Conservation (phyloP, 2,113 vertebrate species). For the Carlito syrichta region DNA sequence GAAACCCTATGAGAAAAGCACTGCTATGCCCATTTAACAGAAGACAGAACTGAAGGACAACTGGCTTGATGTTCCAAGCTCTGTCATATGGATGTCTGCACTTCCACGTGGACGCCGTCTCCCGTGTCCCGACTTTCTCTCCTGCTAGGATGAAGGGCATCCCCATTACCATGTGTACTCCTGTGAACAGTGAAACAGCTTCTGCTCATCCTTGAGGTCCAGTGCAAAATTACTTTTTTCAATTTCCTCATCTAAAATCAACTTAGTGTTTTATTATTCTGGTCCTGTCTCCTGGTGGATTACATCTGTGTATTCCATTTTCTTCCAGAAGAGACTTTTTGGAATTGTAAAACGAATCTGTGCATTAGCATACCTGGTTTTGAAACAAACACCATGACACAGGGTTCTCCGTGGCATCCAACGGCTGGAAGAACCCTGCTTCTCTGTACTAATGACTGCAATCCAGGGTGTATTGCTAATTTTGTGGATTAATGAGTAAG, state of each 20-base stretch:
- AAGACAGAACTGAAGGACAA: not conserved
- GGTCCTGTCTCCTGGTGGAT: not conserved
- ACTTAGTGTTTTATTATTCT: not conserved
- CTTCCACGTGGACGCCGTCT: not conserved
- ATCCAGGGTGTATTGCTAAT: constrained; percentile 66
- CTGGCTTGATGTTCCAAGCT: not conserved
- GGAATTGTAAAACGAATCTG: constrained; percentile 52
- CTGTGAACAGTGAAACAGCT: not conserved
- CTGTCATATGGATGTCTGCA: not conserved
- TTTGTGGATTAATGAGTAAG: constrained; percentile 74
- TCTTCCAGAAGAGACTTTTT: constrained; percentile 23
- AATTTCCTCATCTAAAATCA: not conserved
- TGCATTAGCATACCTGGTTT: constrained; percentile 20
- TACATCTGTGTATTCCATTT: not conserved
- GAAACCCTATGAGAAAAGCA: not conserved
- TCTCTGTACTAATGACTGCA: constrained; percentile 71
- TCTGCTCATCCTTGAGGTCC: not conserved
- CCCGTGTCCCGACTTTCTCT: not conserved
- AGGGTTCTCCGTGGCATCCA: not conserved
- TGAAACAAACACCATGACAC: constrained; percentile 43
- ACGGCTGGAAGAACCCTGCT: constrained; percentile 26
- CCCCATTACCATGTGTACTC: not conserved
- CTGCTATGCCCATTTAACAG: not conserved
- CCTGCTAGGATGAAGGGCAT: not conserved
- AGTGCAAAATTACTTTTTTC: not conserved